Conservation (phyloP, 1,140 invertebrate species). For the Drosophila sulfurigaster region DNA sequence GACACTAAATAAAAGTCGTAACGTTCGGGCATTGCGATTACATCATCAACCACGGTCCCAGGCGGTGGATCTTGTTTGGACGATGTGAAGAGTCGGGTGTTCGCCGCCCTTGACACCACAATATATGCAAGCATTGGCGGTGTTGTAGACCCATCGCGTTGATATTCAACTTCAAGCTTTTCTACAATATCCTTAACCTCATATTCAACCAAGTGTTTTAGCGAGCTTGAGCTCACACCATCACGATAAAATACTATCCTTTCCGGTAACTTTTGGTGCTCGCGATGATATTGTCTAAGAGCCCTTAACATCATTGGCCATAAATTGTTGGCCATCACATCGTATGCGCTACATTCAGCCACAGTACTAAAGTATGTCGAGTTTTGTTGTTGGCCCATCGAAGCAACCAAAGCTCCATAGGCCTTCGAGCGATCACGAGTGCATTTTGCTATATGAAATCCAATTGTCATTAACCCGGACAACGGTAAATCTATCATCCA, state of each 20-base stretch:
- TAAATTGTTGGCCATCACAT: conserved; percentile 90
- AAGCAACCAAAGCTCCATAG: conserved; percentile 92
- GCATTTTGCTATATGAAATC: conserved; percentile 96
- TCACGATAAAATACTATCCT: conserved; percentile 91
- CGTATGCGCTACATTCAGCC: conserved; percentile 89
- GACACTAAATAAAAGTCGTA: conserved; percentile 94
- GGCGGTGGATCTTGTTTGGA: conserved; percentile 87
- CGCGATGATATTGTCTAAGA: conserved; percentile 86
- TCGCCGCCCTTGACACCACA: conserved; percentile 90
- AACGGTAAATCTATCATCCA: conserved; percentile 92
- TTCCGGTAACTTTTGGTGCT: conserved; percentile 84
- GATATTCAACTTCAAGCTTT: conserved; percentile 86
- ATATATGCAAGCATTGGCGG: conserved; percentile 89
- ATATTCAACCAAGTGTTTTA: conserved; percentile 87
- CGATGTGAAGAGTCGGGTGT: conserved; percentile 88
- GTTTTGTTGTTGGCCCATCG: conserved; percentile 89
- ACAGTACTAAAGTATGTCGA: conserved; percentile 78
- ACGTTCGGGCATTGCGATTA: conserved; percentile 92
- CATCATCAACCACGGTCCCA: conserved; percentile 95
- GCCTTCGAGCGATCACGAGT: conserved; percentile 87
- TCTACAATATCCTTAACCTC: conserved; percentile 86
- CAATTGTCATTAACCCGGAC: conserved; percentile 91
- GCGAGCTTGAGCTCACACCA: conserved; percentile 94
- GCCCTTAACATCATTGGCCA: conserved; percentile 88
- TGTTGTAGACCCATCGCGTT: conserved; percentile 54